These are phyloP conservation scores for Probaryconus sp. DNA, from an alignment of 1,140 invertebrate genomes.

Conservation along the genomic window DNA sequence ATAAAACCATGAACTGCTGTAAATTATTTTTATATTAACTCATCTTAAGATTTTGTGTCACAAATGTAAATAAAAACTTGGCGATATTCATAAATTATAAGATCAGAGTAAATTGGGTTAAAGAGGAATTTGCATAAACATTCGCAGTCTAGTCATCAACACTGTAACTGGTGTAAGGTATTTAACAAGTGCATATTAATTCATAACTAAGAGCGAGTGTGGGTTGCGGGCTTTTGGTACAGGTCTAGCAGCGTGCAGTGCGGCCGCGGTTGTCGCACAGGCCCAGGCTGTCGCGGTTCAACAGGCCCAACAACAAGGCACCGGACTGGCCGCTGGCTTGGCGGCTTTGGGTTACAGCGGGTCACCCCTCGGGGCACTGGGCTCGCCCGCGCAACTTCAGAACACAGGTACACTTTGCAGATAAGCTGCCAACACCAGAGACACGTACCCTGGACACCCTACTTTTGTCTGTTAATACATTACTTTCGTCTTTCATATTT, in stretches of 20 bases:
- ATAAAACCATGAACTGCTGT: too few relatives aligned
- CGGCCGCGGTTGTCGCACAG: conserved; percentile 76
- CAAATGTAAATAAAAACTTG: too few relatives aligned
- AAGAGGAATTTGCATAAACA: not conserved
- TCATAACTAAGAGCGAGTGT: conserved; percentile 69
- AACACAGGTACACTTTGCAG: conserved; percentile 73
- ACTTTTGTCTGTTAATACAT: conserved; percentile 10
- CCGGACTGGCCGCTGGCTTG: conserved; percentile 76
- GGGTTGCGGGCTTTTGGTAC: conserved; percentile 76
- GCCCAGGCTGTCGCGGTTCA: conserved; percentile 77
- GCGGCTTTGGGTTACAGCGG: conserved; percentile 77
- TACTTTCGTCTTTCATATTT: not conserved
- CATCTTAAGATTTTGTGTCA: too few relatives aligned
- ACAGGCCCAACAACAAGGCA: conserved; percentile 77
- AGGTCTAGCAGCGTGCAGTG: conserved; percentile 78
- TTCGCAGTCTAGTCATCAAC: too few relatives aligned
- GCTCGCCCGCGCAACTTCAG: conserved; percentile 77
- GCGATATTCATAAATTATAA: not conserved
- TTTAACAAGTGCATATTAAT: conserved; percentile 63
- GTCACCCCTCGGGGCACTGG: conserved; percentile 76
- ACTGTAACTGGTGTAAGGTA: conserved; percentile 62
- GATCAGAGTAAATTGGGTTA: too few relatives aligned
- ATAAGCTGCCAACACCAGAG: conserved; percentile 48
- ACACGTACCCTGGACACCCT: conserved; percentile 31
- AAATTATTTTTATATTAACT: too few relatives aligned